phyloP scores from a whole-genome alignment of 2,888 invertebrate genomes.

The Andrena bicolor region DNA sequence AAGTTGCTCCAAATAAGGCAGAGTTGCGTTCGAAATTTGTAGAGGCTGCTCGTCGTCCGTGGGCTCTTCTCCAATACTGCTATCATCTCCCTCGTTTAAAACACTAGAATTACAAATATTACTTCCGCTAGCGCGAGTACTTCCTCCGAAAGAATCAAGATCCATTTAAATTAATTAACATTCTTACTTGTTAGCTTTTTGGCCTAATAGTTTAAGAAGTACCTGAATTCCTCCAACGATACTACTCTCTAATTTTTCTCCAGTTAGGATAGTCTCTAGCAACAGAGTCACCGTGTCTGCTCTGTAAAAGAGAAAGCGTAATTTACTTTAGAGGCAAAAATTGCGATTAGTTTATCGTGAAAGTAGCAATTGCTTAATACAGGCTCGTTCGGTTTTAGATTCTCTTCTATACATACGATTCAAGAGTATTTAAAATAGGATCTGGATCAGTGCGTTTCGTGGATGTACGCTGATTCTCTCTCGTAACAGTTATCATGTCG shows the following conservation, averaged over 20 bases:
- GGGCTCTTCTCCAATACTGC: conserved; percentile 82
- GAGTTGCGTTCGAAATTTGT: conserved; percentile 88
- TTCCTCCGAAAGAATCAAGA: conserved; percentile 9
- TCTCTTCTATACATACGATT: conserved; percentile 87
- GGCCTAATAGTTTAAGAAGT: conserved; percentile 90
- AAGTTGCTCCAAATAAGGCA: conserved; percentile 89
- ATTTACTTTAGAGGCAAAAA: neutral
- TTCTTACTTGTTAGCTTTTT: conserved; percentile 83
- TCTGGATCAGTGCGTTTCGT: conserved; percentile 89
- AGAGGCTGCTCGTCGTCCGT: conserved; percentile 87
- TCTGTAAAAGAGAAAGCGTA: conserved; percentile 80
- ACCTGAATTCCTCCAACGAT: conserved; percentile 93
- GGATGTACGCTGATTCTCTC: conserved; percentile 87
- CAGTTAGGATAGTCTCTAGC: conserved; percentile 91
- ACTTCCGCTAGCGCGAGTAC: neutral
- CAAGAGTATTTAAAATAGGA: conserved; percentile 90
- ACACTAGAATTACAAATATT: conserved; percentile 56
- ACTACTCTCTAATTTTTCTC: conserved; percentile 89
- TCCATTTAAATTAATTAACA: conserved; percentile 25
- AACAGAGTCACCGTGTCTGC: conserved; percentile 89
- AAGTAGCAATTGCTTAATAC: neutral
- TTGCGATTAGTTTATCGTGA: neutral
- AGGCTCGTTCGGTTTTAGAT: neutral
- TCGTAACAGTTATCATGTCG: conserved; percentile 91
- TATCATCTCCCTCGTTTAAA: conserved; percentile 74